Percentiles rank a stretch among this genome's conserved stretches.
Evolutionary conservation across 2,797 vertebrate species (phyloP).

Genomic region (Hippopotamyrus pictus): DNA sequence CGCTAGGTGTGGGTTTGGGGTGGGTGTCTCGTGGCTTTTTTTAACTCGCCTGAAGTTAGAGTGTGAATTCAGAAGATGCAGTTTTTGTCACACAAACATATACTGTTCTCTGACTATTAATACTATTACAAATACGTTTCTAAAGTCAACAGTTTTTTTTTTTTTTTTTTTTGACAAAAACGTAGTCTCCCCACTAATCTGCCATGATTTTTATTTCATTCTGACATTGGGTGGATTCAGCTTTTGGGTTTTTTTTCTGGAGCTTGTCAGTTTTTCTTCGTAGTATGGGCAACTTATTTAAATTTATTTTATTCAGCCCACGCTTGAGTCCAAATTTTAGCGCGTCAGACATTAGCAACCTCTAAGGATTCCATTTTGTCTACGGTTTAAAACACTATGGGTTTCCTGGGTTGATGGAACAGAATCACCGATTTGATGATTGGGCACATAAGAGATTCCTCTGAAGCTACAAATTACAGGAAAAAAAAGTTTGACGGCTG

Average conservation of each 20-base stretch:
- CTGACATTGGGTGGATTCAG: neutral
- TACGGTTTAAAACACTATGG: neutral
- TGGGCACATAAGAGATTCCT: neutral
- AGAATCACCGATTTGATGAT: neutral
- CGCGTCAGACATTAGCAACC: neutral
- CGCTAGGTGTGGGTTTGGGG: neutral
- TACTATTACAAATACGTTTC: neutral
- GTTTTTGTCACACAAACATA: neutral
- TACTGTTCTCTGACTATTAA: neutral
- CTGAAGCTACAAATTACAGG: conserved; percentile 9
- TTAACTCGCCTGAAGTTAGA: neutral
- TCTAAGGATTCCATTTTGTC: neutral
- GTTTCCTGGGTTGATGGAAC: neutral
- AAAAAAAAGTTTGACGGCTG: neutral
- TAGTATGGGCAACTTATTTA: neutral
- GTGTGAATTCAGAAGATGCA: neutral
- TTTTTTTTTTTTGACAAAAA: neutral
- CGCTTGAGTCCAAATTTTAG: neutral
- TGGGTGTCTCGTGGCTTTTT: neutral
- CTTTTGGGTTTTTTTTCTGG: neutral
- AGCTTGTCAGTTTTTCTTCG: neutral
- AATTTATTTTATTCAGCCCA: neutral
- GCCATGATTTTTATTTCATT: neutral
- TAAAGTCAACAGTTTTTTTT: neutral
- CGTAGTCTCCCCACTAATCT: neutral